A percentile compares a stretch with the other conserved stretches of the same genome.
Conservation (phyloP, 2,113 vertebrate species). For the Ochotona curzoniae region DNA sequence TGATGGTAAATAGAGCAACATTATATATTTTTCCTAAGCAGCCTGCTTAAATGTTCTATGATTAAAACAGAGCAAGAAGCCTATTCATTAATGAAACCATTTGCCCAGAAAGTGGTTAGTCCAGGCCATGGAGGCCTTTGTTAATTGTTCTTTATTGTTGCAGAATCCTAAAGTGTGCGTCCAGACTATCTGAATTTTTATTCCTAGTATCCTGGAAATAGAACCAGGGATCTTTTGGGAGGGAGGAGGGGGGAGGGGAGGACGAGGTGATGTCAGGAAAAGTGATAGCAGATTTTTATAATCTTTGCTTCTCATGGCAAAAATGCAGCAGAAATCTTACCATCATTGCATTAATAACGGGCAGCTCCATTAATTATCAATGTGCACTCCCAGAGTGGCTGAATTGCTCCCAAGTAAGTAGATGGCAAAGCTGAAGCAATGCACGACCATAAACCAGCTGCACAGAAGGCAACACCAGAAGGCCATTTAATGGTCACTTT, state of each 20-base stretch:
- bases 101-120: slow-evolving; percentile 70
- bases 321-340: not conserved
- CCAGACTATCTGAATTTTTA: slow-evolving; percentile 63
- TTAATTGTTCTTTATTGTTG: slow-evolving; percentile 67
- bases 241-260: too few relatives aligned
- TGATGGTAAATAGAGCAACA: not conserved
- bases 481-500: not conserved
- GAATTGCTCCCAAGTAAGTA: not conserved
- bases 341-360: slow-evolving; percentile 38
- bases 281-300: not conserved
- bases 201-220: slow-evolving; percentile 1
- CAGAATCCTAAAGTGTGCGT: slow-evolving; percentile 67
- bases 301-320: slow-evolving; percentile 11
- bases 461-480: not conserved
- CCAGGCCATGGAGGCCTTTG: slow-evolving; percentile 64
- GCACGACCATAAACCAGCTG: not conserved
- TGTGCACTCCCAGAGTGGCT: not conserved
- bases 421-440: not conserved
- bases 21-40: not conserved
- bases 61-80: slow-evolving; percentile 74
- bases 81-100: slow-evolving; percentile 78
- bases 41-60: slow-evolving; percentile 43
- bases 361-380: not conserved
- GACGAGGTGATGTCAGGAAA: not conserved
- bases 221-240: too few relatives aligned